phyloP scores from a whole-genome alignment of 2,797 vertebrate genomes.

The Galagoides demidoff region DNA sequence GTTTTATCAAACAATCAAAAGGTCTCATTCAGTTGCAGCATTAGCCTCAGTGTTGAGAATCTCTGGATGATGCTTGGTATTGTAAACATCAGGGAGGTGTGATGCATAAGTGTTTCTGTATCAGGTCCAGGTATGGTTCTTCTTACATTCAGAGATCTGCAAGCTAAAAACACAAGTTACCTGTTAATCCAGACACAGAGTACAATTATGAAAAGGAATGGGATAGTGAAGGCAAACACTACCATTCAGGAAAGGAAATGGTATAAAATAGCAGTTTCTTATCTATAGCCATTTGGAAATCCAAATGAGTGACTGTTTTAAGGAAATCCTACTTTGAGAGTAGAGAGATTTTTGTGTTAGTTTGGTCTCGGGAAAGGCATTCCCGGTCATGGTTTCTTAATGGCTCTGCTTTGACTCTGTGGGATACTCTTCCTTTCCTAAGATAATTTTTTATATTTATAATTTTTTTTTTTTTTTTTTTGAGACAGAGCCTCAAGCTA shows the following conservation, averaged over 20 bases:
- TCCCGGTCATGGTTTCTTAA: neutral
- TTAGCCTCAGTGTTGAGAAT: neutral
- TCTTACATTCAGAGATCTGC: neutral
- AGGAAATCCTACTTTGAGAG: neutral
- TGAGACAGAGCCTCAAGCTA: too few relatives aligned
- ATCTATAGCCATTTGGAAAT: neutral
- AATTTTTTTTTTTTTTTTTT: too few relatives aligned
- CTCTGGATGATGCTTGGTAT: neutral
- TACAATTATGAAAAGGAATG: neutral
- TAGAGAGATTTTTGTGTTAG: neutral
- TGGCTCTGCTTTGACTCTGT: neutral
- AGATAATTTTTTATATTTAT: constrained; percentile 56
- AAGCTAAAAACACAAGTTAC: neutral
- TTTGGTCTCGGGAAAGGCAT: neutral
- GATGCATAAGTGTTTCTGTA: neutral
- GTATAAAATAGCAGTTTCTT: neutral
- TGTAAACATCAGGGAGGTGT: neutral
- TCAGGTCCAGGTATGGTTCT: neutral
- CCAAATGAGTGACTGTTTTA: neutral
- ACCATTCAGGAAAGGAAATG: neutral
- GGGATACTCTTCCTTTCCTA: neutral
- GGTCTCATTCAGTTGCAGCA: neutral
- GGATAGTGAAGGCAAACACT: neutral
- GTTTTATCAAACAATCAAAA: neutral
- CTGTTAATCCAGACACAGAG: neutral